Percentiles rank a stretch among this genome's conserved stretches.
Conservation (phyloP, 1,140 invertebrate species). For the Tetranychus cinnabarinus region DNA sequence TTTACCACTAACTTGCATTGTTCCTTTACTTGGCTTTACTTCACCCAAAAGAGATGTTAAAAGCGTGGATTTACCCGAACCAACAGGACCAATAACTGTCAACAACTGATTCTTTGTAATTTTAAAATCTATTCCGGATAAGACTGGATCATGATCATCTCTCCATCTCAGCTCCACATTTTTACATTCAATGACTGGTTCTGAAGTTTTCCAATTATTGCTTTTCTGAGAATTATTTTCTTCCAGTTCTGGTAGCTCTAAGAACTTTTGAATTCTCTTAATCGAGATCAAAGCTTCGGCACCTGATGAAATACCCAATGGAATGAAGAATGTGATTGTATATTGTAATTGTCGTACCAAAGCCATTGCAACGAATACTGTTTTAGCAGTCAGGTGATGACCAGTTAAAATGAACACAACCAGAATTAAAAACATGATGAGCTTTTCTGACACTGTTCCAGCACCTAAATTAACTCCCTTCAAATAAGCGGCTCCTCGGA, state of each 20-base stretch:
- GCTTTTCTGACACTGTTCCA: conserved; percentile 29
- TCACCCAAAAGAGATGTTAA: conserved; percentile 57
- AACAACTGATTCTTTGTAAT: conserved; percentile 10
- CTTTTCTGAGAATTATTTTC: background rate
- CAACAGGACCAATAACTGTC: conserved; percentile 9
- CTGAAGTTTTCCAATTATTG: background rate
- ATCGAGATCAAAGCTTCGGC: conserved; percentile 33
- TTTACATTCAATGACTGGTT: background rate
- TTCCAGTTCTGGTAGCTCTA: conserved; percentile 18
- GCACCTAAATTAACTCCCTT: conserved; percentile 35
- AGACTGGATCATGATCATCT: too few relatives aligned
- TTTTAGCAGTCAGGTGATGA: conserved; percentile 39
- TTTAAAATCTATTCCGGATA: conserved; percentile 12
- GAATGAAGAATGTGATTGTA: conserved; percentile 45
- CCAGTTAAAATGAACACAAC: conserved; percentile 38
- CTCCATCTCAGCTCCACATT: too few relatives aligned
- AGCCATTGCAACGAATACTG: conserved; percentile 48
- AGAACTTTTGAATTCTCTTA: conserved; percentile 25
- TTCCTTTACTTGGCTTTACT: conserved; percentile 37
- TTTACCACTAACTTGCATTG: conserved; percentile 24
- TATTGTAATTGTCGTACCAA: conserved; percentile 36
- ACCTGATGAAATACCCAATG: conserved; percentile 36
- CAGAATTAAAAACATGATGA: conserved; percentile 45
- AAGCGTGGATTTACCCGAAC: conserved; percentile 28
- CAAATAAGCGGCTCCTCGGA: conserved; percentile 38